Evolutionary conservation across 2,797 vertebrate species (phyloP).

Genomic region (Chelonia mydas): DNA sequence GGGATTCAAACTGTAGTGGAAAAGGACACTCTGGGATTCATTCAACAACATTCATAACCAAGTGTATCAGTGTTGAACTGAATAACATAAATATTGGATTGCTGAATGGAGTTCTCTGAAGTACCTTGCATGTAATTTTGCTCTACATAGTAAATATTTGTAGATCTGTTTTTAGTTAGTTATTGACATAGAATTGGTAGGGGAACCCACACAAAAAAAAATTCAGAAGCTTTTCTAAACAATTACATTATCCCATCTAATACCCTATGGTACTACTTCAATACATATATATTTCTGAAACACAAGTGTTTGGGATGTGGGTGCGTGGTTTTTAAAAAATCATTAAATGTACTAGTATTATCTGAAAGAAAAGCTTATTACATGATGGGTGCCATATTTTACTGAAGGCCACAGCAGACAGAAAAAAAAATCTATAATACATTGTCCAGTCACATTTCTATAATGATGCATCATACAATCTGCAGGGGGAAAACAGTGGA

Average conservation of each 20-base stretch:
- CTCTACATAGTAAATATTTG: conserved; percentile 68
- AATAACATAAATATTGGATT: conserved; percentile 68
- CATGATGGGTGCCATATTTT: conserved; percentile 10
- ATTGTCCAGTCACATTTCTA: conserved; percentile 5
- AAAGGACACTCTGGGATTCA: conserved; percentile 59
- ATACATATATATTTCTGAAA: conserved; percentile 63
- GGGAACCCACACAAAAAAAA: conserved; percentile 56
- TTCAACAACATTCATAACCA: conserved; percentile 63
- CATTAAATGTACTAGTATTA: conserved; percentile 33
- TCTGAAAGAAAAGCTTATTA: conserved; percentile 24
- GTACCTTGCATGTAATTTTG: conserved; percentile 68
- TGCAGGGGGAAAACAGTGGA: background rate
- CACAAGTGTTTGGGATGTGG: conserved; percentile 40
- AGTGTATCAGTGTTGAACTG: conserved; percentile 49
- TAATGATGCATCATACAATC: background rate
- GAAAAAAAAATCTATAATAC: background rate
- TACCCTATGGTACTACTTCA: conserved; percentile 60
- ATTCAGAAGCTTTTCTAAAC: conserved; percentile 65
- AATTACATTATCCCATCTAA: conserved; percentile 73
- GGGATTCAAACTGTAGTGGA: conserved; percentile 45
- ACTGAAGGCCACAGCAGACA: background rate
- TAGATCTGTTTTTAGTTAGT: conserved; percentile 67
- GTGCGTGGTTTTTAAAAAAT: conserved; percentile 35
- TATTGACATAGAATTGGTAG: conserved; percentile 68
- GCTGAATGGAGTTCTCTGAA: conserved; percentile 59